Evolutionary conservation across 2,888 invertebrate genomes (phyloP), one percentile per base, ranked within the genome.

Genomic region (Macaria notata): DNA sequence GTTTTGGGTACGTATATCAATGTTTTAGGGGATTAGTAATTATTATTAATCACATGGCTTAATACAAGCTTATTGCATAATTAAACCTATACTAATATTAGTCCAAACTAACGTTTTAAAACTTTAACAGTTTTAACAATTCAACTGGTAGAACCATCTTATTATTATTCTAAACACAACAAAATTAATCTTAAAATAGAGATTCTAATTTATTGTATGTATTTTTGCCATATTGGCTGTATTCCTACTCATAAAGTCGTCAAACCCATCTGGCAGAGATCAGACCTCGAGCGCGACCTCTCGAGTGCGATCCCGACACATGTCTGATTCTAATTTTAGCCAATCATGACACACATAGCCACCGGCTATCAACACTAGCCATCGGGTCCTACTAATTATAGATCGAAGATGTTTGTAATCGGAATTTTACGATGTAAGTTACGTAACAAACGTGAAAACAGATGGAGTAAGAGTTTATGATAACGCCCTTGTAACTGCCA

Each of bases 341-440:
- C 63, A 56, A 65, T 58, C 65, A 69, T 65, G 65, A 65, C 67
- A 66, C 64, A 65, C 66, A 73, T 70, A 36, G 33, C 65, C 53
- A 63, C 60, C 66, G 65, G 66, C 64, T 64, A 68, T 66, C 59
- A 56, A 59, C 48, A 48, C 43, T 47, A 57, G 47, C 56, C 56
- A 50, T 56, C 60, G 52, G 56, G 56, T 46, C 66, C 66, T 59
- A 74, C 76, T 78, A 76, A 71, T 73, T 73, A 72, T 76, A 78
- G 72, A 36, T 57, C 56, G 62, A 63, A 56, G 63, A 63, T 68
- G 70, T 68, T 72, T 69, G 63, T 65, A 55, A 68, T 75, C 58
- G 65, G 56, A 59, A 65, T 53, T 72, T 74, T 68, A 73, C 63
- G 66, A 70, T 62, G 59, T 56, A 53, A 68, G 61, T 70, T 69